phyloP scores from a whole-genome alignment of 2,113 vertebrate genomes.

The Microtus richardsoni region DNA sequence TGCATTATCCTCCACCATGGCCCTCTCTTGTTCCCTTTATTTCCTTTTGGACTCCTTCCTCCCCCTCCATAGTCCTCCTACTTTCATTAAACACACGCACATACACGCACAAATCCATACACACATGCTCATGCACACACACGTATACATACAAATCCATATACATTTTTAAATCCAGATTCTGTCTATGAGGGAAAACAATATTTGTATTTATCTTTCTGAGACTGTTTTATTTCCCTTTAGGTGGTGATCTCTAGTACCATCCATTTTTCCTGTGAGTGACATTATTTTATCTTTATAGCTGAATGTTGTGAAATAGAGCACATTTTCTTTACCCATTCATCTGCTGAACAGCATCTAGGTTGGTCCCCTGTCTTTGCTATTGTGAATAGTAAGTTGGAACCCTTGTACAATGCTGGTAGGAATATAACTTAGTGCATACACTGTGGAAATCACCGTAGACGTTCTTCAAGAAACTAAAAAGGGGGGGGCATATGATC shows the following conservation, averaged over 20 bases:
- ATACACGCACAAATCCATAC: background rate
- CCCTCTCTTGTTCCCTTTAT: background rate
- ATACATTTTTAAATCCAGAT: background rate
- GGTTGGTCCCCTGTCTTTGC: background rate
- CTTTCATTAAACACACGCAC: background rate
- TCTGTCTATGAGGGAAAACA: background rate
- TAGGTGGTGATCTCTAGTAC: background rate
- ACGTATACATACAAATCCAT: background rate
- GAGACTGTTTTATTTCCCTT: background rate
- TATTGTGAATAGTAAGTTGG: background rate
- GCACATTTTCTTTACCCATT: background rate
- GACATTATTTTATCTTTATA: slow-evolving; percentile 4
- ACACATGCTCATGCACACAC: no score
- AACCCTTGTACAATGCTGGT: background rate
- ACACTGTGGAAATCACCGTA: background rate
- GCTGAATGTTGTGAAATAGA: background rate
- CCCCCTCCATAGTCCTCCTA: no score
- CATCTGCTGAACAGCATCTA: background rate
- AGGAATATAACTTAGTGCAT: background rate
- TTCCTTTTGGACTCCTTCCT: background rate
- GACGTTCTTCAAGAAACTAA: background rate
- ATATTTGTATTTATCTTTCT: background rate
- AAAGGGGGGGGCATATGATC: background rate
- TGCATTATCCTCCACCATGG: background rate
- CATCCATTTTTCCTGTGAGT: background rate